Percentiles rank a stretch among this genome's conserved stretches.
These are phyloP conservation scores for Eupeodes corollae DNA, from an alignment of 1,140 invertebrate genomes.

Conservation along the genomic window DNA sequence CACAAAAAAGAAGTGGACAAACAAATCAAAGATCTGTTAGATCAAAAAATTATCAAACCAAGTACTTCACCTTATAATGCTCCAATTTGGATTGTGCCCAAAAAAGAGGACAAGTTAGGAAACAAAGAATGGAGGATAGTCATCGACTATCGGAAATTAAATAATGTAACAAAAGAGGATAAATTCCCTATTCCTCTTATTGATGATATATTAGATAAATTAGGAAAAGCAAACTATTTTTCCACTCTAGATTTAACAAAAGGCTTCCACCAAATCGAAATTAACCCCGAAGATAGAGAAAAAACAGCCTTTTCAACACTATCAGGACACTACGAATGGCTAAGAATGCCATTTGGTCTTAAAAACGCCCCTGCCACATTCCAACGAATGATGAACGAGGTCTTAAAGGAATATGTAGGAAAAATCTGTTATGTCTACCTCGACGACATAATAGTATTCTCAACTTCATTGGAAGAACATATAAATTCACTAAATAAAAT, in stretches of 20 bases:
- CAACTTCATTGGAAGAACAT: conserved; percentile 13
- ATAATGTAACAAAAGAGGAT: too few species aligned
- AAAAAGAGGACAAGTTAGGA: conserved; percentile 5
- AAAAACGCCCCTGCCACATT: conserved; percentile 21
- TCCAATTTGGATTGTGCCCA: conserved; percentile 11
- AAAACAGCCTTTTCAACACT: conserved; percentile 38
- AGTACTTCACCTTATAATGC: conserved; percentile 9
- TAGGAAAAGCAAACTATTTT: conserved; percentile 32
- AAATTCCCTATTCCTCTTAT: conserved; percentile 40
- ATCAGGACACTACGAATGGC: conserved; percentile 34
- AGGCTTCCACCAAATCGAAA: conserved; percentile 39
- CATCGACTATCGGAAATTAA: too few species aligned
- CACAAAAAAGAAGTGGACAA: background rate
- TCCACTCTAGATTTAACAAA: conserved; percentile 31
- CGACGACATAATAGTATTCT: conserved; percentile 20
- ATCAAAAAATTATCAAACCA: background rate
- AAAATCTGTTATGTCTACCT: conserved; percentile 14
- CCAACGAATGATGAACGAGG: conserved; percentile 15
- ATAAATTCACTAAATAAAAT: conserved; percentile 1
- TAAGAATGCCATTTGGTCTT: conserved; percentile 38
- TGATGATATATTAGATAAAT: conserved; percentile 33
- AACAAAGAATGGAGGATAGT: conserved; percentile 35
- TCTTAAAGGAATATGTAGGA: conserved; percentile 8
- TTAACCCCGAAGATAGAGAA: conserved; percentile 24
- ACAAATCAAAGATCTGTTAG: background rate